Evolutionary conservation across 2,113 vertebrate genomes (phyloP).

Genomic region (Acrocephalus arundinaceus): DNA sequence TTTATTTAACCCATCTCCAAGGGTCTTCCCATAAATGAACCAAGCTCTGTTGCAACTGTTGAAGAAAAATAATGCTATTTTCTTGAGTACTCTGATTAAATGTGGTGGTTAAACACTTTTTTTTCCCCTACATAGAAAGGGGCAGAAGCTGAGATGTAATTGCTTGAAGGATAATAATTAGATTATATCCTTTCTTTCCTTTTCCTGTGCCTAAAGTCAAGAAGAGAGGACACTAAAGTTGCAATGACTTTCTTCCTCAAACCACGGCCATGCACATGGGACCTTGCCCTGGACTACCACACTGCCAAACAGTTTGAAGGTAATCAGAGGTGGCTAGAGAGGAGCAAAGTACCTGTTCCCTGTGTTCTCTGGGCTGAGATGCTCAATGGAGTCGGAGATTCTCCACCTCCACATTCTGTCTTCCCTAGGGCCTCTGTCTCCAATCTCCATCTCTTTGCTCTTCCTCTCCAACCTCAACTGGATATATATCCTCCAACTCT

Average conservation of each 20-base stretch:
- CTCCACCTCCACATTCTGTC: background rate
- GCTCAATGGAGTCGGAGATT: background rate
- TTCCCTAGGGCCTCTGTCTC: background rate
- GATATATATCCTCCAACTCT: background rate
- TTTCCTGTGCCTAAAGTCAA: background rate
- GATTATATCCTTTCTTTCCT: background rate
- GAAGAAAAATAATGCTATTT: background rate
- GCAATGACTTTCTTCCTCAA: background rate
- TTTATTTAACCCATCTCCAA: background rate
- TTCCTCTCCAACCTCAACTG: background rate
- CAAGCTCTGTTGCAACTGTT: background rate
- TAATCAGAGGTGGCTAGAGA: background rate
- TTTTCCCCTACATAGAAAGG: background rate
- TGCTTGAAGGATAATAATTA: background rate
- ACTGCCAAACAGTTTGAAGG: conserved; percentile 4
- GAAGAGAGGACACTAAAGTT: rapidly evolving
- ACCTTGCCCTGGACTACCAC: background rate
- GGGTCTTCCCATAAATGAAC: background rate
- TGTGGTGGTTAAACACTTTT: rapidly evolving
- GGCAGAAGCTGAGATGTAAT: background rate
- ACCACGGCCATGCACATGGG: background rate
- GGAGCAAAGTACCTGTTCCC: background rate
- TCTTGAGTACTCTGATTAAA: background rate
- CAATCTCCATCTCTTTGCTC: background rate
- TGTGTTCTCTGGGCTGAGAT: background rate